These are phyloP conservation scores for Callinectes sapidus DNA, from an alignment of 2,888 invertebrate genomes.

Conservation along the genomic window DNA sequence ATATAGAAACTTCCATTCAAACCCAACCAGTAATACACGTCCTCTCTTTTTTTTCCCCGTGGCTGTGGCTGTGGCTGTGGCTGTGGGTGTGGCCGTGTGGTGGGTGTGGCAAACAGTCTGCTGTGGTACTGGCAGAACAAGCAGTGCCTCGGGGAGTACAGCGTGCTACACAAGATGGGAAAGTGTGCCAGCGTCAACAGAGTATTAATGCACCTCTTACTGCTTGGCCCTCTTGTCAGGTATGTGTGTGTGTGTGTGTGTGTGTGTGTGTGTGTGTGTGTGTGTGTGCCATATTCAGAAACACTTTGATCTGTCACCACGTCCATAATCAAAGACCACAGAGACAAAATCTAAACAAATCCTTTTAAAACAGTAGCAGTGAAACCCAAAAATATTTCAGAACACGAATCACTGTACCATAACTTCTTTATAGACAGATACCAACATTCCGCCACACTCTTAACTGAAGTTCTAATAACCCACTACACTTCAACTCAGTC, in stretches of 20 bases:
- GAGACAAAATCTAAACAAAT: too few species aligned
- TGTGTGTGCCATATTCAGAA: too few species aligned
- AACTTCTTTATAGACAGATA: too few species aligned
- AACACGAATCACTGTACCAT: too few species aligned
- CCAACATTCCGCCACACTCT: not conserved
- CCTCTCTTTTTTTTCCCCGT: not conserved
- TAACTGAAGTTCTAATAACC: not conserved
- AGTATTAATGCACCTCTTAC: constrained; percentile 67
- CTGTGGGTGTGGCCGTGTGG: not conserved
- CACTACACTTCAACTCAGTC: too few species aligned
- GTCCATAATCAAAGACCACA: too few species aligned
- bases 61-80: not conserved
- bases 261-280: not conserved
- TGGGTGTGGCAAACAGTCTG: constrained; percentile 43
- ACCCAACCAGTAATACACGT: not conserved
- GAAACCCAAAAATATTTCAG: too few species aligned
- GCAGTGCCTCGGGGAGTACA: constrained; percentile 68
- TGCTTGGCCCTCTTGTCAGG: constrained; percentile 73
- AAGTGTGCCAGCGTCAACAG: constrained; percentile 43
- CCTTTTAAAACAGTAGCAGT: too few species aligned
- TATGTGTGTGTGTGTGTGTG: constrained; percentile 36
- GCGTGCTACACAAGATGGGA: constrained; percentile 66
- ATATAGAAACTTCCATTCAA: too few species aligned
- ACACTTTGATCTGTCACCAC: too few species aligned
- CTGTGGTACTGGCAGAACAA: constrained; percentile 70